Evolutionary conservation across 2,113 vertebrate genomes (phyloP), one percentile per base, ranked within the genome.

Genomic region (Pseudorasbora parva): DNA sequence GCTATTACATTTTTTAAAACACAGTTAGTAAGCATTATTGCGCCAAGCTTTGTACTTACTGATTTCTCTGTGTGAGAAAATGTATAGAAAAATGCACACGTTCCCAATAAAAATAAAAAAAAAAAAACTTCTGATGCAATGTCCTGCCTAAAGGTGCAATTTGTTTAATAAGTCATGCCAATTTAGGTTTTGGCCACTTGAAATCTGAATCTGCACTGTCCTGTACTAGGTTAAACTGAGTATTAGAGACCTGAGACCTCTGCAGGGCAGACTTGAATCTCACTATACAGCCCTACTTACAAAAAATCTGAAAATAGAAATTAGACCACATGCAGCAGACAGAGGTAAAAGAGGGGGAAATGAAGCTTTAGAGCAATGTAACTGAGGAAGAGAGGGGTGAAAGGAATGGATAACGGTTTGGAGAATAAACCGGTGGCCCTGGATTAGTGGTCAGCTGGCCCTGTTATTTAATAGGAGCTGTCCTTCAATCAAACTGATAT

Each of bases 341-440:
- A 84, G 54, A 86, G 49, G 71, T 74, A 87, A 62, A 62, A 62
- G 25, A 51, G 72, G 1, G 30, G 57, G n/a, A 78, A 73, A 87
- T 86, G 89, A 92, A 90, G 90, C 91, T 90, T 93, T 91, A 89
- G 66, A 90, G 82, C 89, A 90, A 93, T 93, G n/a, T 92, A 91
- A 91, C 45, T 41, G 17, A 23, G 21, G 59, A 88, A 41, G 3
- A 68, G 4, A 41, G 33, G 64, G 41, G 51, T 45, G 51, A 80
- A n/a, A 37, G 27, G 33, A 37, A 77, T 25, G 51, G 17, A 64
- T 23, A 45, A 74, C 4, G 15, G 45, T 74, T 74, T 74, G 33
- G 45, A 59, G 64, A 25, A 5, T 12, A 14, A 78, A 82, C 79
- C 45, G 64, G 85, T 43, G 30, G 57, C 84, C 21, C 84, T 91